Base-by-base conservation (phyloP, 1,140 invertebrate genomes). In the Cotesia typhae region DNA sequence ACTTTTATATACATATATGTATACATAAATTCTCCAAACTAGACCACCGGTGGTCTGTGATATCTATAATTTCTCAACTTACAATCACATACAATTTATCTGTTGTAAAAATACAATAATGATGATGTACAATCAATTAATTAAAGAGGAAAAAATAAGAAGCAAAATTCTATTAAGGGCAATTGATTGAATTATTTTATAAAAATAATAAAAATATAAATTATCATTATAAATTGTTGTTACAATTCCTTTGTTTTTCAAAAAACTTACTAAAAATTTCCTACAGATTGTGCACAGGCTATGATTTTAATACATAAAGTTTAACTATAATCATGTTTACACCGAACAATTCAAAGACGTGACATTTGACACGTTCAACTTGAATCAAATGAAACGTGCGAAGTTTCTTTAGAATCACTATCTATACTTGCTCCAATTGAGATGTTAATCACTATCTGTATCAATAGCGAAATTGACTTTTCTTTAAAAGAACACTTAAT, bases 11-110 rank as follows among this genome's bases (percentile, higher is more conserved):
- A 75, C 75, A 73, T 71, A 63, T 53, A 71, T 66, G 60, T 73
- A 76, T 71, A 72, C 51, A 72, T 74, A 72, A 37, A 77, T 75
- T 70, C 70, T 78, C 65, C 76, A 53, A 78, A 74, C 65, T 66
- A 69, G 75, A 72, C 79, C 77, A 81, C 78, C 80, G 78, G 80
- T 75, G 78, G 78, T 71, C 76, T 70, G 70, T 57, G 68, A 71
- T 59, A 73, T 70, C 66, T 71, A 41, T 76, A 17, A 68, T 74
- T 60, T 36, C 55, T 60, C 64, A 63, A 76, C 59, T 66, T 76
- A 70, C 36, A 4, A 37, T 68, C 57, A 57, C 10, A 9, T 59
- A 35, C 66, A 12, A 57, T 59, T 57, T 37, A 20, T 35, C 9
- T 51, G 51, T 17, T 20, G 36, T 35, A 35, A 76, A 67, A 70